These are phyloP conservation scores for Gavia stellata DNA, from an alignment of 2,113 vertebrate genomes.

Conservation along the genomic window DNA sequence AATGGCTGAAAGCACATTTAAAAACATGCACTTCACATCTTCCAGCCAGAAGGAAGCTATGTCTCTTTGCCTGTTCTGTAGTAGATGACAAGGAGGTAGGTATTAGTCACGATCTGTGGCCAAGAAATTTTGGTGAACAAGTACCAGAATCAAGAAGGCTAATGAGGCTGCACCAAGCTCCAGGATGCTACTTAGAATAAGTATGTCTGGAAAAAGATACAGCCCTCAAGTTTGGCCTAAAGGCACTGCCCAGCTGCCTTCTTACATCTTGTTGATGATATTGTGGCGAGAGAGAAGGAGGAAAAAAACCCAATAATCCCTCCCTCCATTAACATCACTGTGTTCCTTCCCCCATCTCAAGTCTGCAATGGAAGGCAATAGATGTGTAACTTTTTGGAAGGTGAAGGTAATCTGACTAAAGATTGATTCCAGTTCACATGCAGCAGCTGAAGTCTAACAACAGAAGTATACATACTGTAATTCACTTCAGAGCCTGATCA, in stretches of 20 bases:
- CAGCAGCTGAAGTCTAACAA: not conserved
- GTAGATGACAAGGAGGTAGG: not conserved
- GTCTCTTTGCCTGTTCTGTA: not conserved
- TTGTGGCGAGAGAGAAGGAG: too few relatives aligned
- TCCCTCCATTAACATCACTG: not conserved
- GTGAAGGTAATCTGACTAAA: not conserved
- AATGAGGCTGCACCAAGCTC: not conserved
- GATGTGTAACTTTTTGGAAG: not conserved
- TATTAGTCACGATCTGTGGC: not conserved
- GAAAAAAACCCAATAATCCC: not conserved
- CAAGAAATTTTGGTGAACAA: not conserved
- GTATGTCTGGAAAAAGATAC: not conserved
- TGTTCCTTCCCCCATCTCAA: not conserved
- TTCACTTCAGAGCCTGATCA: not conserved
- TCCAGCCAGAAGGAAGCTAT: not conserved
- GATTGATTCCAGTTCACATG: not conserved
- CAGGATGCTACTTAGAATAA: not conserved
- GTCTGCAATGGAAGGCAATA: not conserved
- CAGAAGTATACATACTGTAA: not conserved
- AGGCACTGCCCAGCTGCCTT: not conserved
- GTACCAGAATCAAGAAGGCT: not conserved
- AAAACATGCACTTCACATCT: not conserved
- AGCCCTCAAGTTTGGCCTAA: not conserved
- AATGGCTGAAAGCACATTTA: not conserved
- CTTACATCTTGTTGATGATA: not conserved